Evolutionary conservation across 2,113 vertebrate species (phyloP).

Genomic region (Onychostruthus taczanowskii): DNA sequence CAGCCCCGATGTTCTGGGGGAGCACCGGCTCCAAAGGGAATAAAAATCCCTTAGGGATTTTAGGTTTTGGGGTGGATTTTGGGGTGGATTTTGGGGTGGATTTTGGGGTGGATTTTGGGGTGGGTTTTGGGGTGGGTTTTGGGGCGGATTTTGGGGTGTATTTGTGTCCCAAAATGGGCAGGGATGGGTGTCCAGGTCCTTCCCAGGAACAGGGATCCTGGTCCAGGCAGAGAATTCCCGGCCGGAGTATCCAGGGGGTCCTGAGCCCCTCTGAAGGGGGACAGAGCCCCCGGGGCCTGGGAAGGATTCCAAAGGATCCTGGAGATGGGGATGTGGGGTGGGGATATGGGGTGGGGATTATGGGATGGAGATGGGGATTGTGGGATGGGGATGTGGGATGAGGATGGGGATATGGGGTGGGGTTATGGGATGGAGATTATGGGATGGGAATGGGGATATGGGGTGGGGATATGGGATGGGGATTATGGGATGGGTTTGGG

Average conservation of each 20-base stretch:
- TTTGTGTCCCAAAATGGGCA: neutral
- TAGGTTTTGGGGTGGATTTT: too few relatives aligned
- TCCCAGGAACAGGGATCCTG: neutral
- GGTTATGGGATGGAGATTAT: neutral
- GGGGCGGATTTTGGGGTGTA: neutral
- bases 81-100: neutral
- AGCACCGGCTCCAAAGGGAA: neutral
- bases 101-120: neutral
- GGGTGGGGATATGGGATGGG: neutral
- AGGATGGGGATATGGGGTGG: neutral
- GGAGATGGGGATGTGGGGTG: too few relatives aligned
- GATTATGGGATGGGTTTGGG: too few relatives aligned
- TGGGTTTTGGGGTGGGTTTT: too few relatives aligned
- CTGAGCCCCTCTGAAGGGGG: too few relatives aligned
- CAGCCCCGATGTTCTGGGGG: too few relatives aligned
- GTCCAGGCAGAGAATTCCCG: neutral
- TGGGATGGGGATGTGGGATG: too few relatives aligned
- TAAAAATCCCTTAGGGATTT: neutral
- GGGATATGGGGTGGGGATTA: too few relatives aligned
- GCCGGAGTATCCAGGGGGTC: neutral
- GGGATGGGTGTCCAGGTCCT: neutral
- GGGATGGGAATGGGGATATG: too few relatives aligned
- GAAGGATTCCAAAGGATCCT: neutral
- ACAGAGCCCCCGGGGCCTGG: fast-evolving
- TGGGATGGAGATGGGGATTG: too few relatives aligned